Percentiles rank a stretch among this genome's conserved stretches.
Evolutionary conservation across 2,113 vertebrate genomes (phyloP).

Genomic region (Strix uralensis): DNA sequence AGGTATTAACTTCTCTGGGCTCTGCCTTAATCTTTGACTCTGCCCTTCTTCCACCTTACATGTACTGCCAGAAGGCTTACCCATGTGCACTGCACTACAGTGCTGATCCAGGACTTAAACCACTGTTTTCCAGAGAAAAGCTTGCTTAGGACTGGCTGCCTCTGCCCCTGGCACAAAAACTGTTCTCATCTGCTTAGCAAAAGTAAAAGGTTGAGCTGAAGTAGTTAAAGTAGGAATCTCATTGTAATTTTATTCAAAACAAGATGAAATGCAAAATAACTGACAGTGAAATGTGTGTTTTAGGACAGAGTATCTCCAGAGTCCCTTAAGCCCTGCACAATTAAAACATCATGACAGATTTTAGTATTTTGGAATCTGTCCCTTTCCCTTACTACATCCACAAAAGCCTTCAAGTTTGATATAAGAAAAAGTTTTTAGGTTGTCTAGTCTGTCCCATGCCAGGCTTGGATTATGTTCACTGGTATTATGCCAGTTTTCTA

Average conservation of each 20-base stretch:
- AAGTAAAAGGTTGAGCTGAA: background rate
- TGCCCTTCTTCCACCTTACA: background rate
- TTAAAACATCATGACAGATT: background rate
- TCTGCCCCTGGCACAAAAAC: background rate
- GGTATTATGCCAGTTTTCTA: slow-evolving; percentile 17
- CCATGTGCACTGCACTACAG: background rate
- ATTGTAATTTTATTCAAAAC: background rate
- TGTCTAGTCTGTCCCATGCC: background rate
- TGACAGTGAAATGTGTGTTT: background rate
- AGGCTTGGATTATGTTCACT: slow-evolving; percentile 12
- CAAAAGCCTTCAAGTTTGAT: background rate
- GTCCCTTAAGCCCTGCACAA: background rate
- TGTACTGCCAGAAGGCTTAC: background rate
- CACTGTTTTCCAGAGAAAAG: background rate
- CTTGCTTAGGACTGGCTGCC: background rate
- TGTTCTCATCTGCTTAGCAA: background rate
- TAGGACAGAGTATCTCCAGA: background rate
- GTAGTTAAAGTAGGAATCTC: background rate
- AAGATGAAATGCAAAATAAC: background rate
- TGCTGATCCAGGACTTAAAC: background rate
- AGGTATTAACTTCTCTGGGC: background rate
- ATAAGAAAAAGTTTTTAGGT: slow-evolving; percentile 13
- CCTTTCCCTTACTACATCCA: background rate
- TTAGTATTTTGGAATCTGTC: background rate
- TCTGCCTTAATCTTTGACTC: background rate